These are phyloP conservation scores for Orientallactaga sibirica DNA, from an alignment of 2,797 vertebrate genomes.

Conservation along the genomic window DNA sequence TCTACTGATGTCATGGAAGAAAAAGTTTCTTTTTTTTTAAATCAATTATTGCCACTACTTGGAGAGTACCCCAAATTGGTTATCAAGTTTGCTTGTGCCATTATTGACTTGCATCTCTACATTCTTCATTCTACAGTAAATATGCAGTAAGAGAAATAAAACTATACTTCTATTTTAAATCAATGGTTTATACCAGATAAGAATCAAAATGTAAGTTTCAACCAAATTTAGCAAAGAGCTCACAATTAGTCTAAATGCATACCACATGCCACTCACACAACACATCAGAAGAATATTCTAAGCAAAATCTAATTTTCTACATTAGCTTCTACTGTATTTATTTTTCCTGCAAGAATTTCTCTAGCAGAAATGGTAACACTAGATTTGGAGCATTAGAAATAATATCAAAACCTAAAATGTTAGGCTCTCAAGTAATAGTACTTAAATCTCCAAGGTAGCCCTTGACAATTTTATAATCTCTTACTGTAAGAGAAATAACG, in stretches of 20 bases:
- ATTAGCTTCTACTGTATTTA: conserved; percentile 46
- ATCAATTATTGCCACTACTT: background rate
- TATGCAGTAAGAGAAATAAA: background rate
- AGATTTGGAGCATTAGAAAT: background rate
- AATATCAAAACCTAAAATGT: conserved; percentile 58
- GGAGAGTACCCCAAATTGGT: conserved; percentile 8
- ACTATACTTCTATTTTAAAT: conserved; percentile 66
- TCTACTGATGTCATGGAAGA: conserved; percentile 5
- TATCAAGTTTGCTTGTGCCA: conserved; percentile 19
- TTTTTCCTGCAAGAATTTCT: conserved; percentile 62
- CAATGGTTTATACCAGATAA: conserved; percentile 17
- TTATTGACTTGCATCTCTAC: conserved; percentile 42
- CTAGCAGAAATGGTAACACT: conserved; percentile 23
- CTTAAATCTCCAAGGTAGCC: conserved; percentile 39
- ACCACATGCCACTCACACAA: conserved; percentile 26
- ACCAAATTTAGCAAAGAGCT: conserved; percentile 58
- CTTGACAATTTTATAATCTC: conserved; percentile 53
- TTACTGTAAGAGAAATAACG: conserved; percentile 64
- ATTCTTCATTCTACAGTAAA: conserved; percentile 54
- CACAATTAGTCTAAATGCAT: conserved; percentile 33
- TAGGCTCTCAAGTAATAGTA: conserved; percentile 59
- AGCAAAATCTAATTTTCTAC: conserved; percentile 12
- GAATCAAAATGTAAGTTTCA: conserved; percentile 66
- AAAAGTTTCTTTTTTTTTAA: background rate
- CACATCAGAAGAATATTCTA: conserved; percentile 5